These are phyloP conservation scores for Pogonus chalceus DNA, from an alignment of 1,140 invertebrate species.

Conservation along the genomic window DNA sequence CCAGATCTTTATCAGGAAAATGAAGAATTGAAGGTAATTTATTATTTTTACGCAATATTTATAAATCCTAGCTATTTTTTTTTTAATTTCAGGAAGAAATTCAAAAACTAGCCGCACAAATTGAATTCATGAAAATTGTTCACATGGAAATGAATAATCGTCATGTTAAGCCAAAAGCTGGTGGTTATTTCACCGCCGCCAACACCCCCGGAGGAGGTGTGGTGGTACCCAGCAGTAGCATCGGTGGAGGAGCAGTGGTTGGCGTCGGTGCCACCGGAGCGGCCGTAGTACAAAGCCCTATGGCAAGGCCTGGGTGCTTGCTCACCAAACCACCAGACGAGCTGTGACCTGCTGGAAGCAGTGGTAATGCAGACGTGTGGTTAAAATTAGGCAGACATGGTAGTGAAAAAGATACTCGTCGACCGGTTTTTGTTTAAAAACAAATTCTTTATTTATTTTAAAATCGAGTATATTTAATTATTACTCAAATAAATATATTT, in stretches of 20 bases:
- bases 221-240: slow-evolving; percentile 34
- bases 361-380: slow-evolving; percentile 13
- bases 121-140: slow-evolving; percentile 87
- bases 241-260: slow-evolving; percentile 33
- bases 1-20: slow-evolving; percentile 81
- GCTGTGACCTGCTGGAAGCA: slow-evolving; percentile 27
- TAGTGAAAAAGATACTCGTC: slow-evolving; percentile 16
- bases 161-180: slow-evolving; percentile 71
- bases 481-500: neutral
- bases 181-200: slow-evolving; percentile 58
- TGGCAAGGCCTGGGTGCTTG: slow-evolving; percentile 35
- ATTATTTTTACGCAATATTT: neutral
- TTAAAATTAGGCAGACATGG: slow-evolving; percentile 14
- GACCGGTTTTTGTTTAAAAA: slow-evolving; percentile 14
- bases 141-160: slow-evolving; percentile 87
- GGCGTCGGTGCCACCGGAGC: slow-evolving; percentile 37
- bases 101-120: slow-evolving; percentile 80
- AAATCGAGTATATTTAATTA: neutral
- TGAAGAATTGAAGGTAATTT: slow-evolving; percentile 70
- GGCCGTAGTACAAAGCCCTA: slow-evolving; percentile 38
- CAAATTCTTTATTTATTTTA: neutral
- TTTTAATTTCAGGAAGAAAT: slow-evolving; percentile 63
- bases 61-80: neutral
- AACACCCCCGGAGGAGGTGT: slow-evolving; percentile 38
- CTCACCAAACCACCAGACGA: slow-evolving; percentile 25